Evolutionary conservation across 1,140 invertebrate species (phyloP), one percentile per base, ranked within the genome.

Genomic region (Microvelia longipes): DNA sequence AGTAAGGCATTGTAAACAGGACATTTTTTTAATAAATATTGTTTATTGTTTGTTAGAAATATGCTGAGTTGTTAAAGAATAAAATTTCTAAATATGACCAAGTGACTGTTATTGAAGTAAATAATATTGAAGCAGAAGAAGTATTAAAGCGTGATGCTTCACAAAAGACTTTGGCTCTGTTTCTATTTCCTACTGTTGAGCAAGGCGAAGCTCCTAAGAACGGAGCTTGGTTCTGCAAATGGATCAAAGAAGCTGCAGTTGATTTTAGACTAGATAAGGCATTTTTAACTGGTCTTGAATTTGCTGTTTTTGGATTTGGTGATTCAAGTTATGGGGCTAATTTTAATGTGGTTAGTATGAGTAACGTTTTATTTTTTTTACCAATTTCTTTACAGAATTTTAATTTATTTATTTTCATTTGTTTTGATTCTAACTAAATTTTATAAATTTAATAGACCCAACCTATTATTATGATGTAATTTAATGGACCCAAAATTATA

Each of bases 231-330:
- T 86, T 87, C 74, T 83, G 73, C 73, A 82, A 82, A 75, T 85
- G 82, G 81, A 71, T 86, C 5, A 72, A 81, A 71, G 85, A 87
- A 69, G 75, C 81, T 28, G 77, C 82, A 1, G 79, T 77, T 68
- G 86, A 87, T 77, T 86, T 87, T 74, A 75, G 86, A 66, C 79
- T 85, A 26, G 79, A 82, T 25, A 84, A 83, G 73, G 76, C 74
- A 2, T 75, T 81, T 11, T 75, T 86, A 24, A 77, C 78, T 61
- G 79, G 80, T 28, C 61, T 87, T 28, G 75, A 79, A 19, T 87
- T 79, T 78, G 77, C 80, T 60, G 81, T 87, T 1, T 84, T 86
- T 78, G 85, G 85, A 26, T 75, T 86, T 60, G 86, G 86, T 25
- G 83, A 86, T 75, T 86, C 85, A 13, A 63, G 78, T 1, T 87